phyloP scores from a whole-genome alignment of 2,113 vertebrate species.

The Podilymbus podiceps region DNA sequence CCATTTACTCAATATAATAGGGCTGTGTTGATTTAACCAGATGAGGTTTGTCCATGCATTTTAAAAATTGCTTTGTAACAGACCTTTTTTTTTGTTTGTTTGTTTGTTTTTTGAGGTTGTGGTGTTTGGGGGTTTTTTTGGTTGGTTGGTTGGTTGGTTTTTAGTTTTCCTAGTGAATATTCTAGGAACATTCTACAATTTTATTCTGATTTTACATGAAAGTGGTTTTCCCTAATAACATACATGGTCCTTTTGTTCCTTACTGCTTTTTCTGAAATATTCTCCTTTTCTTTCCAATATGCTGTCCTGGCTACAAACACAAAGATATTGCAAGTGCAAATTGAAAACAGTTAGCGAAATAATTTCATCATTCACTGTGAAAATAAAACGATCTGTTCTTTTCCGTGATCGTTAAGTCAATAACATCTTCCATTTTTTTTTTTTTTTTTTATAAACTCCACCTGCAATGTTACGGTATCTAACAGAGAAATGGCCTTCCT shows the following conservation, averaged over 20 bases:
- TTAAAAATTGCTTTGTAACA: not conserved
- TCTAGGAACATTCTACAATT: not conserved
- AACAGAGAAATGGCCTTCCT: not conserved
- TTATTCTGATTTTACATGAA: not conserved
- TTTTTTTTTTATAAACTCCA: not conserved
- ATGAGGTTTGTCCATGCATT: not conserved
- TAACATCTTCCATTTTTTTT: not conserved
- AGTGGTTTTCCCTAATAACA: not conserved
- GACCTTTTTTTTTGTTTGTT: no score
- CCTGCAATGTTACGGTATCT: not conserved
- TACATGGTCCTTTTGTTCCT: not conserved
- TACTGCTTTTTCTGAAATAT: not conserved
- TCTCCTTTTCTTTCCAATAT: not conserved
- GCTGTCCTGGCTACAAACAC: not conserved
- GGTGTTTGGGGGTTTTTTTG: no score
- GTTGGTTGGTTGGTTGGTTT: no score
- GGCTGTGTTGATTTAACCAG: not conserved
- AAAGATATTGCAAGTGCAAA: conserved; percentile 21
- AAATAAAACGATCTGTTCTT: not conserved
- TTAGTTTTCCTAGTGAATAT: not conserved
- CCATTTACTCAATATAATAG: not conserved
- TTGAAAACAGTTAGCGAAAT: conserved; percentile 16
- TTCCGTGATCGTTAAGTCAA: conserved; percentile 1
- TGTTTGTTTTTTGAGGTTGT: no score
- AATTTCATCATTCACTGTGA: conserved; percentile 18